Base-by-base conservation (phyloP, 2,797 vertebrate genomes). In the Micrastur ruficollis region DNA sequence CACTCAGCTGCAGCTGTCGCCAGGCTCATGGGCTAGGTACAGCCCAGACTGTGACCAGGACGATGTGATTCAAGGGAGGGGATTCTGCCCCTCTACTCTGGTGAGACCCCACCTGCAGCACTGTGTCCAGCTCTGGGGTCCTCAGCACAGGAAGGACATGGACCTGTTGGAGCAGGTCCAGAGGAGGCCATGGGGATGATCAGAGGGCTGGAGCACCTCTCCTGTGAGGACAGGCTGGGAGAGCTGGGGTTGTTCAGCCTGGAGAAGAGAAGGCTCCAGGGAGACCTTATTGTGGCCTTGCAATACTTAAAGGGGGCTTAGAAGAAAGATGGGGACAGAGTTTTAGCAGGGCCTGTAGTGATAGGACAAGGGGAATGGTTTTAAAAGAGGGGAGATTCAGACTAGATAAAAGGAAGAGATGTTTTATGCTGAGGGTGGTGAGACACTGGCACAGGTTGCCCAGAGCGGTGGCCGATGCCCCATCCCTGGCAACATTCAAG, bases 91-190 rank as follows among this genome's bases (percentile, higher is more conserved):
- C n/a, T 71, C 14, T 81, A 5, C 62, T 29, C 40, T 23, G 38
- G 1, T 27, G n/a, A 87, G 63, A 56, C 1, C 40, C 12, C 42
- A 22, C 11, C 85, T 52, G 79, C 7, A 47, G 42, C 1, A 2
- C 68, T 32, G 68, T 14, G 1, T 58, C 73, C 71, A 72, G 58
- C 56, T 42, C 67, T 26, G 66, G 50, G 49, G 34, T 1, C 11
- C 6, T 1, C n/a, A 50, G 2, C 29, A 40, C 2, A 14, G 7
- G 42, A 42, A 18, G 12, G 42, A 63, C 2, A 0, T 9, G 71
- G 55, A 44, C 1, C 42, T 67, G 17, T 3, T 62, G 42, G 6
- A 76, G 47, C 0, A 1, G 10, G 42, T 0, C 5, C 81, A 73
- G 59, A 40, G 56, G 74, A 66, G 50, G 42, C 18, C 91, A 13